These are phyloP conservation scores for Anhinga anhinga DNA, from an alignment of 2,113 vertebrate species.

Conservation along the genomic window DNA sequence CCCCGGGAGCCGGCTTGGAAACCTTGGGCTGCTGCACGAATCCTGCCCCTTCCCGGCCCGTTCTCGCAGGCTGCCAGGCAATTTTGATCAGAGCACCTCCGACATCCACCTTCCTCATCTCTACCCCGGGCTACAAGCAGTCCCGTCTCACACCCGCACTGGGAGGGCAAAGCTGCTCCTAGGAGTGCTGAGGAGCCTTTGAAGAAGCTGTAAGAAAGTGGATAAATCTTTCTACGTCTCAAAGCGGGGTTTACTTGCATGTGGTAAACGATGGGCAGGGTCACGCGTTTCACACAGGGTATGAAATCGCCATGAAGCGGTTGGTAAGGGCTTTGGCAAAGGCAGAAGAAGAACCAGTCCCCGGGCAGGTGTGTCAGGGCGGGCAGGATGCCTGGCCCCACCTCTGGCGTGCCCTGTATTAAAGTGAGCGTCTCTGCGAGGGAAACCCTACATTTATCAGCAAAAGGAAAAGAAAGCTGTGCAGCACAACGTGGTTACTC, in stretches of 20 bases:
- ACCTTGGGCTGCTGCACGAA: not conserved
- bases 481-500: not conserved
- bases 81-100: not conserved
- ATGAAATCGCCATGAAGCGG: not conserved
- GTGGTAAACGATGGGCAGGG: not conserved
- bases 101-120: not conserved
- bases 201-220: not conserved
- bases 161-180: not conserved
- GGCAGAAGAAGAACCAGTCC: not conserved
- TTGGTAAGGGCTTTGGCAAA: not conserved
- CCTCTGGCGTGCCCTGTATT: not conserved
- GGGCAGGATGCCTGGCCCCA: not conserved
- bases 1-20: not conserved
- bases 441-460: not conserved
- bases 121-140: accelerated
- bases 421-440: not conserved
- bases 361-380: not conserved
- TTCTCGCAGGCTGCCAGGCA: not conserved
- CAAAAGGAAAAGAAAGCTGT: not conserved
- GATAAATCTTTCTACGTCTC: not conserved
- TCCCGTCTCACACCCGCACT: not conserved
- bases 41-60: not conserved
- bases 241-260: not conserved
- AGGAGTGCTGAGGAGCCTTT: not conserved
- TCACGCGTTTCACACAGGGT: not conserved